Conservation (phyloP, 2,113 vertebrate genomes). For the Thamnaconus septentrionalis region DNA sequence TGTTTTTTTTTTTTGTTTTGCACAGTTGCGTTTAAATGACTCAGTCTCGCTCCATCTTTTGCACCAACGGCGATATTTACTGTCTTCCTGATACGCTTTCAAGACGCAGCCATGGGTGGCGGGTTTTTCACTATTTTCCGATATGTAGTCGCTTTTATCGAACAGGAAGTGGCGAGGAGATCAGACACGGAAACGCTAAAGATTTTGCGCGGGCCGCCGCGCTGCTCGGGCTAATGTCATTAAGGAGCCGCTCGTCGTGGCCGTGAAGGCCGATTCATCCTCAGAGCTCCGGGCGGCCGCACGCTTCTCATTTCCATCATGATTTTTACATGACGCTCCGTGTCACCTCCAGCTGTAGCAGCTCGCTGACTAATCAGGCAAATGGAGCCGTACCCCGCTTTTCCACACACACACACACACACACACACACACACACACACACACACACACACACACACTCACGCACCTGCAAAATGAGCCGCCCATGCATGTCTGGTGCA, state of each 20-base stretch:
- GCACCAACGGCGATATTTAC: too few relatives aligned
- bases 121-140: background rate
- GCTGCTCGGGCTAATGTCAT: background rate
- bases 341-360: conserved; percentile 57
- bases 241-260: conserved; percentile 9
- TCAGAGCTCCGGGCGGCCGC: too few relatives aligned
- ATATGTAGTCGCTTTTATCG: too few relatives aligned
- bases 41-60: too few relatives aligned
- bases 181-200: background rate
- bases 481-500: too few relatives aligned
- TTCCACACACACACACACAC: conserved; percentile 1
- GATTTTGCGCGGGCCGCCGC: too few relatives aligned
- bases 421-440: conserved; percentile 15
- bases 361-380: conserved; percentile 21
- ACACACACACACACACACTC: too few relatives aligned
- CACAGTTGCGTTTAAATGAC: too few relatives aligned
- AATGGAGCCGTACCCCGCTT: background rate
- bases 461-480: too few relatives aligned
- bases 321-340: conserved; percentile 11
- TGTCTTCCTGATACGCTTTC: too few relatives aligned
- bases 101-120: too few relatives aligned
- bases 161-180: background rate
- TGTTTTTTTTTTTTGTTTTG: too few relatives aligned
- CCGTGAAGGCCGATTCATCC: background rate
- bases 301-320: background rate